A percentile compares a stretch with the other conserved stretches of the same genome.
Evolutionary conservation across 2,113 vertebrate genomes (phyloP).

Genomic region (western clawed frog (Xenopus tropicalis)): UCB_Xtro_10.0 CM004445.2:49192501-49193000

Average conservation of each 20-base stretch:
- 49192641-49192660: too few species aligned
- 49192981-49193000: background rate
- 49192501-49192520: too few species aligned
- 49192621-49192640: too few species aligned
- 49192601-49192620: too few species aligned
- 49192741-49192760: constrained; percentile 17
- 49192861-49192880: constrained; percentile 17
- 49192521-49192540: too few species aligned
- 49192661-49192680: constrained; percentile 4
- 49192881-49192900: constrained; percentile 7
- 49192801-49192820: constrained; percentile 35
- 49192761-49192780: constrained; percentile 38
- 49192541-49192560: too few species aligned
- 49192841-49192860: constrained; percentile 33
- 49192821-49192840: constrained; percentile 40
- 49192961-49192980: constrained; percentile 28
- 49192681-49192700: constrained; percentile 30
- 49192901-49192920: constrained; percentile 23
- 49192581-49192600: too few species aligned
- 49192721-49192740: constrained; percentile 23
- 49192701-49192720: constrained; percentile 19
- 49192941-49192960: constrained; percentile 10
- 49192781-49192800: constrained; percentile 31
- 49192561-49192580: too few species aligned
- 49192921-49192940: constrained; percentile 21